A percentile compares a stretch with the other conserved stretches of the same genome.
These are phyloP conservation scores for Prorops nasuta DNA, from an alignment of 1,140 invertebrate genomes.

Conservation along the genomic window DNA sequence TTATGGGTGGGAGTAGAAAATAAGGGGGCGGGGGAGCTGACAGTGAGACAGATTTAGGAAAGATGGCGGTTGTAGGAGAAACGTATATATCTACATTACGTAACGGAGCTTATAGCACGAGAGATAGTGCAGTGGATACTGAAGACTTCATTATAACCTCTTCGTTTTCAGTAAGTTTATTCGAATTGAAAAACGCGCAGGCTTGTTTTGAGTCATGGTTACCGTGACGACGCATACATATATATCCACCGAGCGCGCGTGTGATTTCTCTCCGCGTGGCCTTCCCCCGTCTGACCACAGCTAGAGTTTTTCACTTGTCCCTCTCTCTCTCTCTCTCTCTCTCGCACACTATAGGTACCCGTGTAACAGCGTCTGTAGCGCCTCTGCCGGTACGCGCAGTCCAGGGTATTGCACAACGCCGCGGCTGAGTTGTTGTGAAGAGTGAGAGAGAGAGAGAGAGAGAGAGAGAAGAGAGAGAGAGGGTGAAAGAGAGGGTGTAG, in stretches of 20 bases:
- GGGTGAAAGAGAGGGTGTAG: constrained; percentile 24
- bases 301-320: constrained; percentile 1
- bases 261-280: constrained; percentile 5
- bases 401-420: too few relatives aligned
- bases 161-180: constrained; percentile 33
- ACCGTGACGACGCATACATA: constrained; percentile 32
- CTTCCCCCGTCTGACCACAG: background rate
- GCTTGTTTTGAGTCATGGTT: constrained; percentile 37
- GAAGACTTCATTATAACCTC: constrained; percentile 36
- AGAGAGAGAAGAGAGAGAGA: constrained; percentile 17
- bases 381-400: background rate
- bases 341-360: constrained; percentile 16
- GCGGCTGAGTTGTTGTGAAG: background rate
- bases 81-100: too few relatives aligned
- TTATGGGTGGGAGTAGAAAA: background rate
- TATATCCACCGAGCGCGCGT: constrained; percentile 1
- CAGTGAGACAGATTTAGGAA: too few relatives aligned
- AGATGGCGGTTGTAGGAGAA: too few relatives aligned
- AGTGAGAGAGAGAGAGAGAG: constrained; percentile 10
- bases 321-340: constrained; percentile 24
- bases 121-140: too few relatives aligned
- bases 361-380: constrained; percentile 26
- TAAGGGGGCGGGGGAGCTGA: background rate
- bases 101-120: too few relatives aligned
- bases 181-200: constrained; percentile 38